A percentile compares a stretch with the other conserved stretches of the same genome.
phyloP scores from a whole-genome alignment of 2,888 invertebrate species.

The Trimorus sp. region DNA sequence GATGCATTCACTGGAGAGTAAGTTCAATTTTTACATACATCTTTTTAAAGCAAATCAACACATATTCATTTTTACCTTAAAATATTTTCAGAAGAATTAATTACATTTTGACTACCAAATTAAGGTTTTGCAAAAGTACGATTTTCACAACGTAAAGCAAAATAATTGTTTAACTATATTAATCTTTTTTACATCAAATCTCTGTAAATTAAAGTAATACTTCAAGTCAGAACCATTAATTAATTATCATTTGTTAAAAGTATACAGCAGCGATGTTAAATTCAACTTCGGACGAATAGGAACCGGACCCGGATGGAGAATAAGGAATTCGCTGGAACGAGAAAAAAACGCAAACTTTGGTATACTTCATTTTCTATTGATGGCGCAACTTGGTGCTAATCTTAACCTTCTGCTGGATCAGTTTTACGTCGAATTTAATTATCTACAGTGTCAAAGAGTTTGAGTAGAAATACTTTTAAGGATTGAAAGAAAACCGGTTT shows the following conservation, averaged over 20 bases:
- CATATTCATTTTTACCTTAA: too few species aligned
- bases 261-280: conserved; percentile 6
- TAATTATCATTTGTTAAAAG: conserved; percentile 4
- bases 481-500: too few species aligned
- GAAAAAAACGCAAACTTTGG: neutral
- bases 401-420: conserved; percentile 7
- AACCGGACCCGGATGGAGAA: neutral
- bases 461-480: too few species aligned
- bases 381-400: conserved; percentile 14
- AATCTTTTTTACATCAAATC: too few species aligned
- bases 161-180: too few species aligned
- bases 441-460: neutral
- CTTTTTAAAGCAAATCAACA: too few species aligned
- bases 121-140: too few species aligned
- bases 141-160: too few species aligned
- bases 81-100: too few species aligned
- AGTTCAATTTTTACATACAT: conserved; percentile 19
- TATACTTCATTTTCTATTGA: conserved; percentile 16
- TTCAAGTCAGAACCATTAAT: neutral
- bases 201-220: neutral
- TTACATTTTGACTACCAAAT: too few species aligned
- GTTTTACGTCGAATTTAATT: neutral
- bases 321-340: neutral
- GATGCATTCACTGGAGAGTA: conserved; percentile 46
- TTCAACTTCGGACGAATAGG: neutral